These are phyloP conservation scores for Barypeithes pellucidus DNA, from an alignment of 2,888 invertebrate genomes.

Conservation along the genomic window DNA sequence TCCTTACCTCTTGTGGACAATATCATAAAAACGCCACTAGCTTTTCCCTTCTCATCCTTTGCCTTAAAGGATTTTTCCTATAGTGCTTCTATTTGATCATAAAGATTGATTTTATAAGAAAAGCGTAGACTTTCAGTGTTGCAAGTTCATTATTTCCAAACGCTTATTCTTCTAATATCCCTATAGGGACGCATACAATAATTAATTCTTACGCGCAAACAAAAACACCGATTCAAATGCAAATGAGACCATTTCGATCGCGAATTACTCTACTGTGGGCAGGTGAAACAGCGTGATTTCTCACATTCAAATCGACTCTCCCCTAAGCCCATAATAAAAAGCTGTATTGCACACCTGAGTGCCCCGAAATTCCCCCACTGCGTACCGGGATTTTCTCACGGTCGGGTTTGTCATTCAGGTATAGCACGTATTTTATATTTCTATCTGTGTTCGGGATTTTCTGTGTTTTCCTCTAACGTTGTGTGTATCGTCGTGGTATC, in stretches of 20 bases:
- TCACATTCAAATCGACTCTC: slow-evolving; percentile 19
- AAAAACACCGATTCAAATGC: not conserved
- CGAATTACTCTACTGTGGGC: slow-evolving; percentile 3
- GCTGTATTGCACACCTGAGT: slow-evolving; percentile 36
- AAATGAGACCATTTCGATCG: not conserved
- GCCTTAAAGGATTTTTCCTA: too few species aligned
- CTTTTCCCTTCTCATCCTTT: too few species aligned
- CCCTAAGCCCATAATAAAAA: slow-evolving; percentile 4
- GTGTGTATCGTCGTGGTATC: too few species aligned
- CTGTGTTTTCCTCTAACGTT: not conserved
- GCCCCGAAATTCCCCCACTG: slow-evolving; percentile 14
- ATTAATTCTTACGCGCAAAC: not conserved
- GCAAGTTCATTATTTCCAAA: too few species aligned
- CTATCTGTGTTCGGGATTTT: slow-evolving; percentile 11
- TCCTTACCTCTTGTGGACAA: not conserved
- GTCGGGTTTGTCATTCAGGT: slow-evolving; percentile 12
- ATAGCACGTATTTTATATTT: slow-evolving; percentile 1
- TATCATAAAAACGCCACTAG: too few species aligned
- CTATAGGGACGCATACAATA: too few species aligned
- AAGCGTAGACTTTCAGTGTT: too few species aligned
- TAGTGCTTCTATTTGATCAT: too few species aligned
- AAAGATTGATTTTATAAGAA: too few species aligned
- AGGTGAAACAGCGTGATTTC: slow-evolving; percentile 33
- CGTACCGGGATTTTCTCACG: slow-evolving; percentile 27
- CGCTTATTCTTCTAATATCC: too few species aligned